Conservation (phyloP, 2,113 vertebrate species). For the Malurus alboscapulatus region DNA sequence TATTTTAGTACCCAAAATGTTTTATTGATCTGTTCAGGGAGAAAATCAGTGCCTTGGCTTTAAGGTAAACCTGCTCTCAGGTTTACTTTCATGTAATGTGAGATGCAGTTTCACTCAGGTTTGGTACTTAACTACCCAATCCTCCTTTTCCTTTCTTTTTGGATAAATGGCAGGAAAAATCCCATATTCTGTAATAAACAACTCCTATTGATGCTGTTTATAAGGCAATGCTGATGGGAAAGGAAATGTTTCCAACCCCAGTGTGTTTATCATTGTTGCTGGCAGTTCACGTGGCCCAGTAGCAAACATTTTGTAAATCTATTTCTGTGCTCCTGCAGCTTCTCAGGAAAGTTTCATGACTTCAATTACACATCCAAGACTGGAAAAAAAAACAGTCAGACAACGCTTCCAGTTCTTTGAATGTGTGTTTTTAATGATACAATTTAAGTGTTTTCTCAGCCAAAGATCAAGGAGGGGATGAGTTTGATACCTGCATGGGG, state of each 20-base stretch:
- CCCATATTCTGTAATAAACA: background rate
- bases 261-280: background rate
- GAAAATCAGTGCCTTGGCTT: background rate
- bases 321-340: background rate
- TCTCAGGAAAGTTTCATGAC: background rate
- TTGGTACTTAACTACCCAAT: background rate
- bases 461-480: background rate
- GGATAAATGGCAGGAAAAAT: background rate
- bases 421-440: background rate
- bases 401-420: background rate
- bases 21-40: background rate
- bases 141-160: background rate
- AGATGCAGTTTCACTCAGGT: background rate
- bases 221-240: background rate
- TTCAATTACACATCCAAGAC: background rate
- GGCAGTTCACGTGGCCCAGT: background rate
- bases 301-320: background rate
- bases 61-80: background rate
- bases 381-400: background rate
- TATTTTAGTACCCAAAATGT: background rate
- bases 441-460: background rate
- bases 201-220: background rate
- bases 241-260: background rate
- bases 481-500: background rate
- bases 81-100: background rate